Evolutionary conservation across 2,113 vertebrate species (phyloP).

Genomic region (Corythornis vintsioides): DNA sequence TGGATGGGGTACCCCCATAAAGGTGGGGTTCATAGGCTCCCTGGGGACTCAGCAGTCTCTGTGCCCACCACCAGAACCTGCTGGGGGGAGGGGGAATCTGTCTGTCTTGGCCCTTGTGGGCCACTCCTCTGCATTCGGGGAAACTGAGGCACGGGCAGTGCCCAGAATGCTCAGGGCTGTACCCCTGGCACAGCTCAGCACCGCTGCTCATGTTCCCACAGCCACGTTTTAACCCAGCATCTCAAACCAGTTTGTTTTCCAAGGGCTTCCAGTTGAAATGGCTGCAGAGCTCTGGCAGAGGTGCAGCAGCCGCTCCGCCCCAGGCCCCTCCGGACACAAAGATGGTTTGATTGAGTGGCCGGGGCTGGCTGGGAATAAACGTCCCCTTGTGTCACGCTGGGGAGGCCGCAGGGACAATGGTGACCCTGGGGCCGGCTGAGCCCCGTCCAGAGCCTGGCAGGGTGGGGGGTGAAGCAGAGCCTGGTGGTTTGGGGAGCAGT

Average conservation of each 20-base stretch:
- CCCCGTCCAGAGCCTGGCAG: background rate
- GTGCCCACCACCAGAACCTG: background rate
- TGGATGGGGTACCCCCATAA: rapidly evolving
- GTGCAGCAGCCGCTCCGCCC: slow-evolving; percentile 27
- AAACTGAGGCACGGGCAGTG: background rate
- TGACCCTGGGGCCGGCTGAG: slow-evolving; percentile 37
- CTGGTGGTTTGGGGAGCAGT: background rate
- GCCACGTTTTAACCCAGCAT: rapidly evolving
- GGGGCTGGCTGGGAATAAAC: slow-evolving; percentile 42
- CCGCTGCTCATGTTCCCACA: rapidly evolving
- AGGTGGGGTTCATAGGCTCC: background rate
- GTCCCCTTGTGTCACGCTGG: slow-evolving; percentile 55
- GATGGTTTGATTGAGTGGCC: slow-evolving; percentile 60
- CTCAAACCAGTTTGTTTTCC: background rate
- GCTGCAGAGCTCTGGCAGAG: background rate
- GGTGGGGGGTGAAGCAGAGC: background rate
- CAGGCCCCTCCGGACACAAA: slow-evolving; percentile 56
- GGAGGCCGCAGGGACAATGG: slow-evolving; percentile 50
- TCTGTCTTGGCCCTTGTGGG: too few relatives aligned
- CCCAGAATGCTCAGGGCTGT: rapidly evolving
- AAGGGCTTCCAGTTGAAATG: background rate
- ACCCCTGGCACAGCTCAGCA: background rate
- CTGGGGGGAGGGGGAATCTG: rapidly evolving
- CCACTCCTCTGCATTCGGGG: background rate
- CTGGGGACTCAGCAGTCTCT: background rate